Evolutionary conservation across 2,113 vertebrate species (phyloP), one percentile per base, ranked within the genome.

Genomic region (Phalacrocorax carbo): DNA sequence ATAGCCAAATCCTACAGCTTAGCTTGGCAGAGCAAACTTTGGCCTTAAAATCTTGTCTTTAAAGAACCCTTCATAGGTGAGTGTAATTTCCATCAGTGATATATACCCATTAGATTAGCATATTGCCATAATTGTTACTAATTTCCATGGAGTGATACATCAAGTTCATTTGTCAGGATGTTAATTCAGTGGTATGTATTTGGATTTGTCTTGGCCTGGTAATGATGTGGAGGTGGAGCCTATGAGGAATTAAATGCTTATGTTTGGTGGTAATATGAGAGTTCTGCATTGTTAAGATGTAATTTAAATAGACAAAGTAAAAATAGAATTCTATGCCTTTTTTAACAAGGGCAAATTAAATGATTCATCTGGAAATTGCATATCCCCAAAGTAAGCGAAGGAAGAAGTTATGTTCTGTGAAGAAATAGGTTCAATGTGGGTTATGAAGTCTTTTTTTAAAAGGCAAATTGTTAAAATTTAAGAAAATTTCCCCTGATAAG

Each of bases 271-370:
- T 95, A 91, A 60, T 90, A 94, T 81, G 91, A 82, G 73, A 94
- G 86, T 88, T 96, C 93, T 62, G 82, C 58, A 88, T 95, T 96
- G 80, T 95, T 97, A 94, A 69, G 58, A 51, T 70, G 40, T 79
- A 96, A 97, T 88, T 97, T 95, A 97, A 94, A 95, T 77, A 96
- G 87, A 91, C 38, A 90, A 96, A 96, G 91, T 95, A 97, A 97
- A 98, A 98, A 97, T 97, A 97, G 92, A 96, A 77, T 94, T 66
- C 19, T 52, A 22, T 93, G 71, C 93, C 71, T 27, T 98, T 98
- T 97, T 97, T 88, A 95, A 69, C 73, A 93, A 92, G 96, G 93
- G 96, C 92, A 96, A 97, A 98, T 98, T 97, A 98, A 98, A 98
- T 96, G 80, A 98, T 97, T 97, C 84, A 96, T 97, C 75, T 97